Conservation (phyloP, 2,888 invertebrate genomes). For the Papilio gigon region DNA sequence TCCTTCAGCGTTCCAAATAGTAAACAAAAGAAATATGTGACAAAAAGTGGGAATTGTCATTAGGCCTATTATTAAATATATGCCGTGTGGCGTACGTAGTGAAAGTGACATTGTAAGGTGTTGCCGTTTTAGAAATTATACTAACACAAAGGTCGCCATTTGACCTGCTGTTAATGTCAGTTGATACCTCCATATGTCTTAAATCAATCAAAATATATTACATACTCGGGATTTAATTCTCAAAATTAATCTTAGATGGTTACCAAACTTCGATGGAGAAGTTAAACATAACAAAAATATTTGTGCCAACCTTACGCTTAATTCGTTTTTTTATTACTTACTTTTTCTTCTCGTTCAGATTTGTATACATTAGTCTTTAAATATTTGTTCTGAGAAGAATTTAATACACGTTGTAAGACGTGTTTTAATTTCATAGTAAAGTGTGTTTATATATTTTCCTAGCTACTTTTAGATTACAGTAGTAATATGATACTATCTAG, state of each 20-base stretch:
- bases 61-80: constrained; percentile 19
- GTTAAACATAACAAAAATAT: not conserved
- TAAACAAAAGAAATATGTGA: no score
- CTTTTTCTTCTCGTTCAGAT: not conserved
- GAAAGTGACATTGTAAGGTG: constrained; percentile 66
- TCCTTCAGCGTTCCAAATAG: not conserved
- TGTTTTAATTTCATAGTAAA: not conserved
- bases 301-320: not conserved
- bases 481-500: not conserved
- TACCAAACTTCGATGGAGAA: not conserved
- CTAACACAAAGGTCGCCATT: not conserved
- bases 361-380: not conserved
- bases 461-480: not conserved
- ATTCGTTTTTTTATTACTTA: not conserved
- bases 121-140: constrained; percentile 36
- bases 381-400: not conserved
- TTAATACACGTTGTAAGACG: not conserved
- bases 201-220: not conserved
- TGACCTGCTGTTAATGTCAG: not conserved
- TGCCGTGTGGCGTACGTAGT: constrained; percentile 56
- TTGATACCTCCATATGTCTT: not conserved
- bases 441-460: not conserved
- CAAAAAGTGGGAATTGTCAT: no score
- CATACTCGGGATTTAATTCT: not conserved
- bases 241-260: not conserved